Evolutionary conservation across 2,888 invertebrate species (phyloP).

Genomic region (Ophion costatus): DNA sequence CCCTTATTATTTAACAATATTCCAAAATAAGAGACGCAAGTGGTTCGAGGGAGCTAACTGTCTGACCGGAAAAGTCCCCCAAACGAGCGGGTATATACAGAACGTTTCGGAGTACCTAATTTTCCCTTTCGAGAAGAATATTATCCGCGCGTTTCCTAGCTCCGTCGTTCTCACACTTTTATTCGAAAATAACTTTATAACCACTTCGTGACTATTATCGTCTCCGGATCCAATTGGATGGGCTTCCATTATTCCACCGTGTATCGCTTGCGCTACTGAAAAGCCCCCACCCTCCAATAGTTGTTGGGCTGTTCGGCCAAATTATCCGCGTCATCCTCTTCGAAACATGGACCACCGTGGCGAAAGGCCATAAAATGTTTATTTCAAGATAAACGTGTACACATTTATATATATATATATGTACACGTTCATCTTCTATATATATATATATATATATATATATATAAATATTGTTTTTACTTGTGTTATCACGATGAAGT

Average conservation of each 20-base stretch:
- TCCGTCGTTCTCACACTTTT: not conserved
- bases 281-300: not conserved
- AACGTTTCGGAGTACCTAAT: slow-evolving; percentile 14
- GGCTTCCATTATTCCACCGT: not conserved
- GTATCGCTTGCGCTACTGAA: too few species aligned
- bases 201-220: slow-evolving; percentile 7
- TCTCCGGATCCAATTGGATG: slow-evolving; percentile 1
- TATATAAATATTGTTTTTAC: too few species aligned
- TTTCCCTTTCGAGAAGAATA: slow-evolving; percentile 29
- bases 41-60: too few species aligned
- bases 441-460: not conserved
- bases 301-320: slow-evolving; percentile 28
- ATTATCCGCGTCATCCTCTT: slow-evolving; percentile 42
- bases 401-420: slow-evolving; percentile 10
- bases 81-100: too few species aligned
- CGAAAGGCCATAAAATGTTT: slow-evolving; percentile 59
- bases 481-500: too few species aligned
- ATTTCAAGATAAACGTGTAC: slow-evolving; percentile 38
- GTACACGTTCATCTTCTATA: not conserved
- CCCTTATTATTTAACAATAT: too few species aligned
- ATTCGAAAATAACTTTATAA: slow-evolving; percentile 11
- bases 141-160: slow-evolving; percentile 14
- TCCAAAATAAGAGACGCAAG: too few species aligned
- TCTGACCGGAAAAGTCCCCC: too few species aligned
- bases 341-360: not conserved